Evolutionary conservation across 2,797 vertebrate species (phyloP), one percentile per base, ranked within the genome.

Genomic region (Steatocranus sp.): DNA sequence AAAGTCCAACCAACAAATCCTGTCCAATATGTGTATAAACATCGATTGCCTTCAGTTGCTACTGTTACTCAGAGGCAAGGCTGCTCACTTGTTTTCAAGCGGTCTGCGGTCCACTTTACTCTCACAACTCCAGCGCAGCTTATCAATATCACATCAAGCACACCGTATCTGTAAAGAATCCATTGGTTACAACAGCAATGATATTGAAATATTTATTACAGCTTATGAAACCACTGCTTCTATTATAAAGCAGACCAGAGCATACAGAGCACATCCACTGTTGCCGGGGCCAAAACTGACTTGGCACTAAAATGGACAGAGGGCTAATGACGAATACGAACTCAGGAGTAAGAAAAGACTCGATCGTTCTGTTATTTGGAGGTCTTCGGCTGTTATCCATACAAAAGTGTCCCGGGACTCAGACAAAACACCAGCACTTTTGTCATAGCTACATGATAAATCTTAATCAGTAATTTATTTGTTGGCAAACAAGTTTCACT

Each of bases 401-500:
- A 86, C 27, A 82, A 85, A 91, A 87, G 48, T 78, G 76, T 83
- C 86, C 63, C 70, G 80, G 74, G 79, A 88, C 80, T 83, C 58
- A 80, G 83, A 93, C 88, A 91, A 90, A 90, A 93, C 90, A 95
- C 86, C 92, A 87, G 92, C 82, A 87, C 81, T 32, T 87, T 90
- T 89, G 83, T 87, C 79, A 30, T 86, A 82, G 56, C 89, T 96
- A 93, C 92, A 94, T 95, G 95, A 96, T 97, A 95, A 97, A 97
- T 97, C 81, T 96, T 97, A 96, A 97, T 97, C 97, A 96, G 96
- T 96, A 95, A 97, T 98, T 98, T 98, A 98, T 98, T 98, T 97
- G 96, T 97, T 97, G 97, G 97, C 97, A 98, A 97, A 98, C 97
- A 98, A 97, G 95, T 97, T 97, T 97, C 97, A 98, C 97, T 97